These are phyloP conservation scores for Xenopus laevis DNA, from an alignment of 2,113 vertebrate genomes.

Conservation along the genomic window DNA sequence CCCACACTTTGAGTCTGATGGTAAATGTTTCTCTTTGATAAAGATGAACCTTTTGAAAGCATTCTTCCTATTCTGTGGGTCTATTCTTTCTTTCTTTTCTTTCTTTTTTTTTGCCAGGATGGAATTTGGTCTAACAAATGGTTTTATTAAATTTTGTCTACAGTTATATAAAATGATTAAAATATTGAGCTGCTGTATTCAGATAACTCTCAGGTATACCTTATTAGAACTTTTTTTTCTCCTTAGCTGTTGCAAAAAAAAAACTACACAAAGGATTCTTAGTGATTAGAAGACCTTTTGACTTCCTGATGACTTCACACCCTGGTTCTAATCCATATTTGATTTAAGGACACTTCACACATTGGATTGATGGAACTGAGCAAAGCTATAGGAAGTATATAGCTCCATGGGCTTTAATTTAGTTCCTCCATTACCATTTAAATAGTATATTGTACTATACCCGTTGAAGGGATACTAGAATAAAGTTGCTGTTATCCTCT, in stretches of 20 bases:
- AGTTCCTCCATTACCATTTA: no score
- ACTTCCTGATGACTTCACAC: slow-evolving; percentile 19
- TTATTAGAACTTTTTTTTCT: neutral
- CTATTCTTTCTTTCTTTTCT: slow-evolving; percentile 7
- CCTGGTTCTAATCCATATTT: slow-evolving; percentile 12
- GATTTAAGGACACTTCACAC: neutral
- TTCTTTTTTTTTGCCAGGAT: slow-evolving; percentile 15
- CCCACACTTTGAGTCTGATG: slow-evolving; percentile 40
- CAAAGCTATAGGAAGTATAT: no score
- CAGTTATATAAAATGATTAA: slow-evolving; percentile 29
- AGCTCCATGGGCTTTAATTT: no score
- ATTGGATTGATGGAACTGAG: no score
- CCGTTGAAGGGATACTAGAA: no score
- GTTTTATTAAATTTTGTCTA: slow-evolving; percentile 36
- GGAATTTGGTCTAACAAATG: slow-evolving; percentile 29
- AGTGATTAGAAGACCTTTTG: slow-evolving; percentile 9
- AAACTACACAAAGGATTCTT: slow-evolving; percentile 11
- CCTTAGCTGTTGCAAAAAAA: slow-evolving; percentile 7
- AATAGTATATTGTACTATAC: no score
- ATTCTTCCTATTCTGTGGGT: slow-evolving; percentile 30
- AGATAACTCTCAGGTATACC: neutral
- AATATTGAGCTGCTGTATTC: slow-evolving; percentile 21
- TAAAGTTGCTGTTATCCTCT: no score
- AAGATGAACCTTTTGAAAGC: slow-evolving; percentile 43
- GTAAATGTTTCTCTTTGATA: slow-evolving; percentile 46